A percentile compares a stretch with the other conserved stretches of the same genome.
Conservation (phyloP, 64 coral and sea anemone species). For the Platygyra sinensis region DNA sequence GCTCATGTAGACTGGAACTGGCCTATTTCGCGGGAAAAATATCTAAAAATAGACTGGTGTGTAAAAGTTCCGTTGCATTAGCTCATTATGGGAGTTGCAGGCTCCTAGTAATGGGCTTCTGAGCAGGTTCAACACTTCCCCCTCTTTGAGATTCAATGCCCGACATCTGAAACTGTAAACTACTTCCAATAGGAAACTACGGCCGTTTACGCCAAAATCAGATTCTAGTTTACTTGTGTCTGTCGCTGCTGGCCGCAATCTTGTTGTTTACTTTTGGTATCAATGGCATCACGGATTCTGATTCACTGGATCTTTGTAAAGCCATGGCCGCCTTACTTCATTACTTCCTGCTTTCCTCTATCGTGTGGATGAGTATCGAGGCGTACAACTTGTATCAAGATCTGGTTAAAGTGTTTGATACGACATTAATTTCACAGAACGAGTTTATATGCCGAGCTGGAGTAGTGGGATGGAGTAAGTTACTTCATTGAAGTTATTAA, state of each 20-base stretch:
- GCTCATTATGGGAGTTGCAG: too few species aligned
- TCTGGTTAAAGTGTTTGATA: conserved; percentile 92
- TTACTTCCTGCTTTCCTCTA: conserved; percentile 78
- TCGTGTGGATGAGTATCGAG: conserved; percentile 86
- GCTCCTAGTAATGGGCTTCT: too few species aligned
- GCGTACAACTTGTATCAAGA: conserved; percentile 92
- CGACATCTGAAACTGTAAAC: not conserved
- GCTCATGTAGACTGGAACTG: too few species aligned
- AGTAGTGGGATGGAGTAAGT: conserved; percentile 72
- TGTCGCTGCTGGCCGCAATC: conserved; percentile 67
- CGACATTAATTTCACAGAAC: conserved; percentile 63
- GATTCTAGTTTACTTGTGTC: conserved; percentile 65
- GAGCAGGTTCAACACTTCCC: too few species aligned
- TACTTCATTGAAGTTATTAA: too few species aligned
- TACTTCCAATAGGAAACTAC: conserved; percentile 63
- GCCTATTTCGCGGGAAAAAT: too few species aligned
- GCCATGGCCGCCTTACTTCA: conserved; percentile 59
- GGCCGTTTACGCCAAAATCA: conserved; percentile 82
- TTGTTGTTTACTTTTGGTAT: conserved; percentile 79
- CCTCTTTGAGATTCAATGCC: too few species aligned
- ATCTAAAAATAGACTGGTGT: too few species aligned
- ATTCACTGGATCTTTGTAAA: conserved; percentile 58
- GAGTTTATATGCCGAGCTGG: conserved; percentile 85
- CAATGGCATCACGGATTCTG: conserved; percentile 26
- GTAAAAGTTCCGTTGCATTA: too few species aligned